These are phyloP conservation scores for Mesorhabditis sp. DNA, from an alignment of 2,888 invertebrate species.

Conservation along the genomic window DNA sequence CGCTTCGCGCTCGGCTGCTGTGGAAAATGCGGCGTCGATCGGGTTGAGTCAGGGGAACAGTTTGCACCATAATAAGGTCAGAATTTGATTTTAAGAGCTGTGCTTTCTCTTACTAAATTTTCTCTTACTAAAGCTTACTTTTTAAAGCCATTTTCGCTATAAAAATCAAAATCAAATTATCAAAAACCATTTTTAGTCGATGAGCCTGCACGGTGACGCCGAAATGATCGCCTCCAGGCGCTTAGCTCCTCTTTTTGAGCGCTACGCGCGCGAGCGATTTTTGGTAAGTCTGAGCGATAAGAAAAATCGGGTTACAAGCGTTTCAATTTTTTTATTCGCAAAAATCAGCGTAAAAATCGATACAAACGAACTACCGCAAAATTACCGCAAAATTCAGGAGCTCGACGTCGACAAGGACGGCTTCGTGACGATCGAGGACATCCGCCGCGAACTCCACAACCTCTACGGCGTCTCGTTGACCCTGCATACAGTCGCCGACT, in stretches of 20 bases:
- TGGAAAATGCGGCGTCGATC: background rate
- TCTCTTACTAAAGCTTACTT: background rate
- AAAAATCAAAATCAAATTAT: background rate
- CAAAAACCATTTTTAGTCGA: background rate
- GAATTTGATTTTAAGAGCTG: background rate
- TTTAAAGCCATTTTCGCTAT: background rate
- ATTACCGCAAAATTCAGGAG: slow-evolving; percentile 19
- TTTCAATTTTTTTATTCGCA: background rate
- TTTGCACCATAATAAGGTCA: background rate
- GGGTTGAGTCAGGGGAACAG: background rate
- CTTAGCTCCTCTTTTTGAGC: background rate
- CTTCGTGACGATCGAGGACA: slow-evolving; percentile 41
- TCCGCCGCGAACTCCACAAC: slow-evolving; percentile 22
- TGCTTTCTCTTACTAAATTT: background rate
- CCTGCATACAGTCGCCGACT: background rate
- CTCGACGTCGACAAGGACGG: slow-evolving; percentile 47
- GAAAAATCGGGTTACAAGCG: background rate
- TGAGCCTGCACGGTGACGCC: background rate
- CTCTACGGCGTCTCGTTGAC: background rate
- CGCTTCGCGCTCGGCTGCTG: background rate
- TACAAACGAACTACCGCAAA: background rate
- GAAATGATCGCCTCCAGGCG: background rate
- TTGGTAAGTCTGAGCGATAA: background rate
- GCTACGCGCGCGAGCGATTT: background rate
- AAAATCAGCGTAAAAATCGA: background rate